A percentile compares a stretch with the other conserved stretches of the same genome.
phyloP scores from a whole-genome alignment of 2,888 invertebrate genomes.

The Hyposoter dolosus region DNA sequence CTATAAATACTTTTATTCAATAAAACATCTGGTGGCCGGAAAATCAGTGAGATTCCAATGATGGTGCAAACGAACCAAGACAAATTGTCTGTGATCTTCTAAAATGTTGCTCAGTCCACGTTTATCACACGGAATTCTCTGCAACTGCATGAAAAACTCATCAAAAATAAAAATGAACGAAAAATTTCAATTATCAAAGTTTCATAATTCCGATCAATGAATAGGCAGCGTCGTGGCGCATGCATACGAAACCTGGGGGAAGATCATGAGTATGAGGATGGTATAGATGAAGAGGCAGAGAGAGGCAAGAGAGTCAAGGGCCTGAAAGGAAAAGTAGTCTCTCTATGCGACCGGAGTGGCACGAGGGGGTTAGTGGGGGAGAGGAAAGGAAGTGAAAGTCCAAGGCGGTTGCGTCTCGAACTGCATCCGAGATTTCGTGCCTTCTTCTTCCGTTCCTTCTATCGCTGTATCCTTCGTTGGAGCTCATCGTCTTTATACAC shows the following conservation, averaged over 20 bases:
- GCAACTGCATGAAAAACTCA: background rate
- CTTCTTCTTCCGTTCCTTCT: conserved; percentile 68
- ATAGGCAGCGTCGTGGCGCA: background rate
- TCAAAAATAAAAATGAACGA: background rate
- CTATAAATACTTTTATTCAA: background rate
- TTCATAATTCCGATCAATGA: conserved; percentile 1
- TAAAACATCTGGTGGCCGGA: background rate
- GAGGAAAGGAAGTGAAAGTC: conserved; percentile 84
- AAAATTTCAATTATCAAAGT: background rate
- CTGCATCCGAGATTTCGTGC: conserved; percentile 79
- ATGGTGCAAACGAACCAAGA: background rate
- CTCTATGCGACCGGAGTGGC: conserved; percentile 78
- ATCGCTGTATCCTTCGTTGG: conserved; percentile 63
- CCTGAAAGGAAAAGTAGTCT: conserved; percentile 81
- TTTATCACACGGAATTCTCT: too few relatives aligned
- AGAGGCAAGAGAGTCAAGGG: conserved; percentile 72
- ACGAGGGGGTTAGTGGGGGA: conserved; percentile 45
- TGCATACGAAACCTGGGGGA: background rate
- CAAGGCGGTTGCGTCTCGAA: conserved; percentile 76
- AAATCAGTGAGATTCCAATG: background rate
- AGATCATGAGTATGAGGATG: conserved; percentile 31
- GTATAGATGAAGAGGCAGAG: conserved; percentile 45
- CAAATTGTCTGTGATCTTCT: background rate
- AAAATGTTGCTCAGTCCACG: background rate
- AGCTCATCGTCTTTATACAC: conserved; percentile 30